Base-by-base conservation (phyloP, 2,797 vertebrate species). In the Pteropus rufus region DNA sequence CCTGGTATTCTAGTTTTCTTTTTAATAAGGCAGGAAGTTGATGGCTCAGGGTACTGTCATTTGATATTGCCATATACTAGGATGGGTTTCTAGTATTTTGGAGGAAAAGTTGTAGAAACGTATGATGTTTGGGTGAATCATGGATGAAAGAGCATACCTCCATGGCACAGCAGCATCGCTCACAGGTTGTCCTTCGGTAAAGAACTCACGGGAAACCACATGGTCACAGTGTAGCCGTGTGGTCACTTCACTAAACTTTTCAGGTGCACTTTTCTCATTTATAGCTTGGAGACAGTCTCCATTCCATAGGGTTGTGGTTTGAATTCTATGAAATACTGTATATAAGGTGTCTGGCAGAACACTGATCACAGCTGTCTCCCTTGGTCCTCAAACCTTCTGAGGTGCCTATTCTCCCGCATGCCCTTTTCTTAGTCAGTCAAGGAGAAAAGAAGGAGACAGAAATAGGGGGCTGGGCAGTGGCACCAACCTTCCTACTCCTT, bases 161-260 rank as follows among this genome's bases (percentile, higher is more conserved):
- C 0, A 9, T n/a, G 11, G 21, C 52, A 72, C 64, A 23, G 72
- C 0, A 4, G 11, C 15, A 34, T 12, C 11, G 5, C 29, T 77
- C 18, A n/a, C 16, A 11, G 39, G 36, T 24, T 84, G 49, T 34
- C 29, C 49, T n/a, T 49, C 5, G 49, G 39, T 2, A 11, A 10
- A n/a, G 19, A 26, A 24, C 73, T 23, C 85, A 36, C 19, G 58
- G 56, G 56, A 52, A 1, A 5, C 23, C 56, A 26, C 21, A 7
- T 29, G 11, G 31, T 69, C 21, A n/a, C 0, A 14, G 7, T 9
- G 3, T 7, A 15, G 31, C n/a, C 3, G 0, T 0, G 60, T 26
- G 7, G 11, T 39, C 44, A 39, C 79, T n/a, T 77, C 60, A 24
- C 19, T n/a, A 7, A 49, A 52, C 15, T 52, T 26, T 41, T n/a